These are phyloP conservation scores for Ursus arctos DNA, from an alignment of 2,113 vertebrate genomes.

Conservation along the genomic window DNA sequence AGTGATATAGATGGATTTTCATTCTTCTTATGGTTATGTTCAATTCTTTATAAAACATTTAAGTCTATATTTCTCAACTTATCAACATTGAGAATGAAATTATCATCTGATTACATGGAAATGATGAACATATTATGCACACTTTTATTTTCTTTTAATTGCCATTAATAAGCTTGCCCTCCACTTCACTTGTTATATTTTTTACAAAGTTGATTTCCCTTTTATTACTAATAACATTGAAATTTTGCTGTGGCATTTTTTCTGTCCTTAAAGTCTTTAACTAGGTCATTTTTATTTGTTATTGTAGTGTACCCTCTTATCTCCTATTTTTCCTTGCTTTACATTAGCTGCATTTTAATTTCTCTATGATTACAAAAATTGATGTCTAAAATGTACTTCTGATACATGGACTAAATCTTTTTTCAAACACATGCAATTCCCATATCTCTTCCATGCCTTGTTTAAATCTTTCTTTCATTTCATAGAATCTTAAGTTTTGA, in stretches of 20 bases:
- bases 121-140: background rate
- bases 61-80: conserved; percentile 5
- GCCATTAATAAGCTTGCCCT: background rate
- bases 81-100: background rate
- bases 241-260: background rate
- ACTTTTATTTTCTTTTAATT: conserved; percentile 3
- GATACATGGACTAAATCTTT: background rate
- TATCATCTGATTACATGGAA: background rate
- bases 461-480: background rate
- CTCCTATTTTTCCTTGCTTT: background rate
- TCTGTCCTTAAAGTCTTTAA: background rate
- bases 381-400: conserved; percentile 19
- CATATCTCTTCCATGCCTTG: background rate
- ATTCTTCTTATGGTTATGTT: background rate
- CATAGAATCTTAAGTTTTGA: conserved; percentile 10
- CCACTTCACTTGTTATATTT: background rate
- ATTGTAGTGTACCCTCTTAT: background rate
- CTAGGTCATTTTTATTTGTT: background rate
- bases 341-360: background rate
- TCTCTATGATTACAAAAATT: background rate
- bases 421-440: background rate
- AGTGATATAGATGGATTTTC: background rate
- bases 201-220: background rate
- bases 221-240: background rate
- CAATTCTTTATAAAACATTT: background rate